Conservation (phyloP, 2,888 invertebrate species). For the Pollenia amentaria region DNA sequence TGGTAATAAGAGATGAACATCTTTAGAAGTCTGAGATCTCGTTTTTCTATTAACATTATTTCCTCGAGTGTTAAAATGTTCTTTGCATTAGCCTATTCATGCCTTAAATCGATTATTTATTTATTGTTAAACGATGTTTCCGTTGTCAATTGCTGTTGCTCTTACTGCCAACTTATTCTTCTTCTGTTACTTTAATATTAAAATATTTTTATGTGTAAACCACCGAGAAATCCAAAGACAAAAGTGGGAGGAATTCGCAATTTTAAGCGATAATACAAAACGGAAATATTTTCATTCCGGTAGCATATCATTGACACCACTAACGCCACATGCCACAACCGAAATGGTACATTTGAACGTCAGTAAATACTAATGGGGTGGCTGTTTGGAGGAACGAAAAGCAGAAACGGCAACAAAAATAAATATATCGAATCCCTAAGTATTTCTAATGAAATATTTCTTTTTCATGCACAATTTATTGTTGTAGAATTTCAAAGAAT, state of each 20-base stretch:
- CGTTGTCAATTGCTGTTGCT: conserved; percentile 72
- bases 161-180: conserved; percentile 44
- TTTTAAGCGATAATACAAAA: conserved; percentile 56
- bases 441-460: conserved; percentile 71
- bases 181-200: conserved; percentile 51
- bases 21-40: too few relatives aligned
- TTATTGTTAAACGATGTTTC: conserved; percentile 76
- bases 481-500: conserved; percentile 47
- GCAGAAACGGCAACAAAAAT: conserved; percentile 21
- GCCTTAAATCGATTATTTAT: conserved; percentile 76
- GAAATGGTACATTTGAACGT: not conserved
- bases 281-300: conserved; percentile 63
- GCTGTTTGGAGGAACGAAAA: conserved; percentile 1
- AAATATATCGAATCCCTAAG: conserved; percentile 68
- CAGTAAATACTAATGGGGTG: conserved; percentile 6
- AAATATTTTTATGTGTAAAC: conserved; percentile 50
- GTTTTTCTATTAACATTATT: not conserved
- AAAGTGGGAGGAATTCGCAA: conserved; percentile 21
- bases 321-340: conserved; percentile 26
- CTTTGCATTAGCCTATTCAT: conserved; percentile 52
- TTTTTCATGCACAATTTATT: conserved; percentile 66
- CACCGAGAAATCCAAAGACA: not conserved
- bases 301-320: conserved; percentile 73
- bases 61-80: conserved; percentile 13
- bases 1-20: too few relatives aligned